Percentiles rank a stretch among this genome's conserved stretches.
phyloP scores from a whole-genome alignment of 2,888 invertebrate genomes.

The Philhelius pedissequus region DNA sequence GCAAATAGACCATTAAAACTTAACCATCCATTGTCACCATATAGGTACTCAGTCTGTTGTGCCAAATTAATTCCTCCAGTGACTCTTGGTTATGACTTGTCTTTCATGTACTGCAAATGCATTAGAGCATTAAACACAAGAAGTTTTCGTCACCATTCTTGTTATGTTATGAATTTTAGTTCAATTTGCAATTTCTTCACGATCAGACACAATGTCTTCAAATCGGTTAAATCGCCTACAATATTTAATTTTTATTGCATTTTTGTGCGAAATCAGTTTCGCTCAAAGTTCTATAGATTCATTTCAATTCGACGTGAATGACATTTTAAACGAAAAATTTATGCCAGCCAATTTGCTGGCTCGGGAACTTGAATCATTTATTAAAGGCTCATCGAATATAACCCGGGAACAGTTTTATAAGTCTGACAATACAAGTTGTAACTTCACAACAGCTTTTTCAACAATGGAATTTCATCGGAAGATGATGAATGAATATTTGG shows the following conservation, averaged over 20 bases:
- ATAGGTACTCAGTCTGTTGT: no score
- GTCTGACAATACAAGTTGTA: constrained; percentile 75
- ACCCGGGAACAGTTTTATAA: constrained; percentile 57
- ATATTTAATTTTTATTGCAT: background rate
- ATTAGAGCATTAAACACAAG: constrained; percentile 20
- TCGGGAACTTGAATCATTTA: constrained; percentile 69
- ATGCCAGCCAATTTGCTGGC: constrained; percentile 85
- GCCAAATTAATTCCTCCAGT: constrained; percentile 29
- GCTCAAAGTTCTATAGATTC: constrained; percentile 26
- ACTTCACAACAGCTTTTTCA: constrained; percentile 82
- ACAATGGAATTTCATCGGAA: constrained; percentile 86
- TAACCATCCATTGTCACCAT: background rate
- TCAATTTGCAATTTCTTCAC: constrained; percentile 1
- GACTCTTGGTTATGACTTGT: background rate
- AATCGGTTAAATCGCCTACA: background rate
- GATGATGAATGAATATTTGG: constrained; percentile 89
- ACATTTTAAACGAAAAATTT: constrained; percentile 85
- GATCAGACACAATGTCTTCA: constrained; percentile 25
- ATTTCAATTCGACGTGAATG: constrained; percentile 81
- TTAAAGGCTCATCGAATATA: constrained; percentile 68
- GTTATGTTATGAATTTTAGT: constrained; percentile 31
- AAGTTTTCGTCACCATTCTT: constrained; percentile 27
- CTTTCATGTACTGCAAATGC: constrained; percentile 15
- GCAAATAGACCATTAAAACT: constrained; percentile 12
- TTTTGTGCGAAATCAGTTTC: background rate